A percentile compares a stretch with the other conserved stretches of the same genome.
Evolutionary conservation across 2,888 invertebrate genomes (phyloP).

Genomic region (Scrobipalpa atriplicella): DNA sequence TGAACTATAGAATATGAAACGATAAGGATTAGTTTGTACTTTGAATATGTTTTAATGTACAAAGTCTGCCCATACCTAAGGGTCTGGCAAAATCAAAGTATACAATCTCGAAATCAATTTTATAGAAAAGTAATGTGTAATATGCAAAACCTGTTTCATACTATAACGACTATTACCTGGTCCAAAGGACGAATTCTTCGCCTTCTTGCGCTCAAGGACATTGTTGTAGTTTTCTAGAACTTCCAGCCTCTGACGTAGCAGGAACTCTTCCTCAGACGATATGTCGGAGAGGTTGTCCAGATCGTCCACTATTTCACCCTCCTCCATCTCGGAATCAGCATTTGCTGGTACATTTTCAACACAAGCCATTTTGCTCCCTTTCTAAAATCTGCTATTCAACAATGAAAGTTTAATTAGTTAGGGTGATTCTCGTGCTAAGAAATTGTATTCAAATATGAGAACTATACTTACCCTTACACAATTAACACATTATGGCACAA

Average conservation of each 20-base stretch:
- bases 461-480: background rate
- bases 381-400: slow-evolving; percentile 1
- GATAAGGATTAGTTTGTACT: background rate
- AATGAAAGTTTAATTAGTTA: background rate
- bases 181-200: slow-evolving; percentile 56
- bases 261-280: slow-evolving; percentile 76
- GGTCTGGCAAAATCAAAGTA: background rate
- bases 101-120: background rate
- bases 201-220: slow-evolving; percentile 76
- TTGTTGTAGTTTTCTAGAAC: slow-evolving; percentile 76
- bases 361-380: slow-evolving; percentile 54
- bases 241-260: slow-evolving; percentile 70
- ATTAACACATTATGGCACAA: slow-evolving; percentile 19
- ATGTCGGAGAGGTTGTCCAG: slow-evolving; percentile 73
- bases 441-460: background rate
- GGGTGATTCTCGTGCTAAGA: background rate
- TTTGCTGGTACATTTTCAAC: slow-evolving; percentile 54
- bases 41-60: no score
- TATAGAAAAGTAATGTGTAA: background rate
- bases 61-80: no score
- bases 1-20: background rate
- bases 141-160: background rate
- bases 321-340: slow-evolving; percentile 74
- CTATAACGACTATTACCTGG: slow-evolving; percentile 51
- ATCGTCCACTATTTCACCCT: slow-evolving; percentile 77